These are phyloP conservation scores for Griposia aprilina DNA, from an alignment of 2,888 invertebrate species.

Conservation along the genomic window DNA sequence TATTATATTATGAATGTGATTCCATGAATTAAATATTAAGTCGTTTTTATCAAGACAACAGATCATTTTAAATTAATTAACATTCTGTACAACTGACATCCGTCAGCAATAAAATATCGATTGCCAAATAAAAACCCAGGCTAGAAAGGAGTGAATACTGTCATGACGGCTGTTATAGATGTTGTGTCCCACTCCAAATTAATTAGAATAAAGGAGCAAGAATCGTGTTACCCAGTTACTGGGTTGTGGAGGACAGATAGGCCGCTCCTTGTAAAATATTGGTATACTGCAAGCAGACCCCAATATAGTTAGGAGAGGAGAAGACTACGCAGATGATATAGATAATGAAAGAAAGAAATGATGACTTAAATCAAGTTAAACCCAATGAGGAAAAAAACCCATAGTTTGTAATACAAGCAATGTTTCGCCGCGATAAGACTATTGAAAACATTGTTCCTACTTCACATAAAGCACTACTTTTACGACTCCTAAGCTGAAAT, in stretches of 20 bases:
- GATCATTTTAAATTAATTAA: not conserved
- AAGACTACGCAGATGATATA: not conserved
- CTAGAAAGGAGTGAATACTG: not conserved
- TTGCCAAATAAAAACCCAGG: not conserved
- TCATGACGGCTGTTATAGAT: not conserved
- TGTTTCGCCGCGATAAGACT: not conserved
- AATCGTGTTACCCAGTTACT: not conserved
- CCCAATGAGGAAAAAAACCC: too few relatives aligned
- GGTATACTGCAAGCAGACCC: too few relatives aligned
- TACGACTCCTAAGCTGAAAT: slow-evolving; percentile 12
- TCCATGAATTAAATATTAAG: not conserved
- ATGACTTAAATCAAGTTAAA: not conserved
- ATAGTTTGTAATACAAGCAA: not conserved
- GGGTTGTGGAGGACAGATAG: not conserved
- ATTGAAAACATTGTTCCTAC: not conserved
- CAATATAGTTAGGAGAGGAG: not conserved
- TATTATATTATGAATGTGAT: not conserved
- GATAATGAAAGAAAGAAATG: not conserved
- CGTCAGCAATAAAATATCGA: not conserved
- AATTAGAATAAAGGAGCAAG: too few relatives aligned
- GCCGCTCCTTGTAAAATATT: too few relatives aligned
- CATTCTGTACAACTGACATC: not conserved
- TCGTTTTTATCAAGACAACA: not conserved
- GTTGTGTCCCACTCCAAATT: too few relatives aligned
- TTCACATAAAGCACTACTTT: not conserved